Evolutionary conservation across 2,113 vertebrate species (phyloP).

Genomic region (Macquaria ambigua): DNA sequence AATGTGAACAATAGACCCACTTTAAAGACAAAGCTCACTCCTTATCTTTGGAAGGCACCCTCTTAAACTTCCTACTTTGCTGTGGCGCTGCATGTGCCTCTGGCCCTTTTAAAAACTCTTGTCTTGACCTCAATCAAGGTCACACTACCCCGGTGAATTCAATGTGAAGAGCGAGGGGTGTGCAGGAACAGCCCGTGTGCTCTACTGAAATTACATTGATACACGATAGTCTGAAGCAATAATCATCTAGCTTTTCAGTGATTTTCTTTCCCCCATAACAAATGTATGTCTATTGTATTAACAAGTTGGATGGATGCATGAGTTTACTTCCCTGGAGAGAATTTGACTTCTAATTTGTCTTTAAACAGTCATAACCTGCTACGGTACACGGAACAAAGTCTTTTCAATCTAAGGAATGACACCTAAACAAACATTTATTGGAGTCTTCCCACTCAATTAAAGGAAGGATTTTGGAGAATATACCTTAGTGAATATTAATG

Average conservation of each 20-base stretch:
- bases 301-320: background rate
- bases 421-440: background rate
- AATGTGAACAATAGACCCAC: slow-evolving; percentile 74
- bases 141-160: slow-evolving; percentile 25
- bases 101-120: slow-evolving; percentile 53
- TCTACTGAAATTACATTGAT: background rate
- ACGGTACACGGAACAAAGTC: background rate
- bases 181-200: background rate
- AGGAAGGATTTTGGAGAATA: background rate
- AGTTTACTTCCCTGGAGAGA: slow-evolving; percentile 1
- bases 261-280: background rate
- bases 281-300: background rate
- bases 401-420: background rate
- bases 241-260: background rate
- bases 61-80: slow-evolving; percentile 77
- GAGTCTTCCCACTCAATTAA: background rate
- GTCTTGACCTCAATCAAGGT: slow-evolving; percentile 65
- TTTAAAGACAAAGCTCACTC: slow-evolving; percentile 73
- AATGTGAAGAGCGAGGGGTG: background rate
- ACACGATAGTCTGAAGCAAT: background rate
- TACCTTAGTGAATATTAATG: slow-evolving; percentile 2
- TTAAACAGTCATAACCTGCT: background rate
- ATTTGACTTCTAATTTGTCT: background rate
- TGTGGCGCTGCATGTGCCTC: slow-evolving; percentile 20
- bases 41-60: slow-evolving; percentile 82